These are phyloP conservation scores for Nothocercus julius DNA, from an alignment of 2,113 vertebrate species.

Conservation along the genomic window DNA sequence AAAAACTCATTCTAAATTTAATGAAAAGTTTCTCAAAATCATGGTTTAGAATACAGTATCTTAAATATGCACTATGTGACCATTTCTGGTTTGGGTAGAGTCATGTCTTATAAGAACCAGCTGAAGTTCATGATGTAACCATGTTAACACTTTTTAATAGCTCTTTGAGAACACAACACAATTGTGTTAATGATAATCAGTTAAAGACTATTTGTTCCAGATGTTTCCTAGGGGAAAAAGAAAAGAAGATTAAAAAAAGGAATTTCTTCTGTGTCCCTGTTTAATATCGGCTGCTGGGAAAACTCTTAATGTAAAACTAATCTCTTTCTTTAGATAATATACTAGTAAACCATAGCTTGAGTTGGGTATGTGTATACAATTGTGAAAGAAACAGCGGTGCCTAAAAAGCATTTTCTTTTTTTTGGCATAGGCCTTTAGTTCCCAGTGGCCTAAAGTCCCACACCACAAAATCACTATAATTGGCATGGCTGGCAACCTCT, in stretches of 20 bases:
- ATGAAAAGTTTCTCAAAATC: background rate
- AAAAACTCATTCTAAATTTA: slow-evolving; percentile 10
- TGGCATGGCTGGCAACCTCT: slow-evolving; percentile 53
- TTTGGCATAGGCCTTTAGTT: slow-evolving; percentile 1
- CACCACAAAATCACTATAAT: slow-evolving; percentile 68
- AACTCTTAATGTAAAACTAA: slow-evolving; percentile 22
- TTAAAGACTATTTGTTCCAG: slow-evolving; percentile 75
- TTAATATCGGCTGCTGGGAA: slow-evolving; percentile 47
- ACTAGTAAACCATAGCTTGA: slow-evolving; percentile 31
- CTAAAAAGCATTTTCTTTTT: slow-evolving; percentile 39
- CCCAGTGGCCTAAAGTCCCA: slow-evolving; percentile 40
- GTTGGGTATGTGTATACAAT: slow-evolving; percentile 1
- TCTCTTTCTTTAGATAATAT: slow-evolving; percentile 47
- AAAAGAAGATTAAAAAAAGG: background rate
- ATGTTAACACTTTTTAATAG: slow-evolving; percentile 77
- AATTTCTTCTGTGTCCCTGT: slow-evolving; percentile 10
- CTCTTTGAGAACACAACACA: slow-evolving; percentile 60
- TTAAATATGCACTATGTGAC: slow-evolving; percentile 59
- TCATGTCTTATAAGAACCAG: slow-evolving; percentile 70
- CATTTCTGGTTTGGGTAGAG: slow-evolving; percentile 53
- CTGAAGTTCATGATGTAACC: slow-evolving; percentile 74
- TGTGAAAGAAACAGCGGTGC: slow-evolving; percentile 36
- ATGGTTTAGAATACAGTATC: slow-evolving; percentile 13
- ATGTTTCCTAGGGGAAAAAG: slow-evolving; percentile 35
- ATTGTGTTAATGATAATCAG: slow-evolving; percentile 70